Conservation (phyloP, 2,797 vertebrate genomes). For the Aphelocoma californica region DNA sequence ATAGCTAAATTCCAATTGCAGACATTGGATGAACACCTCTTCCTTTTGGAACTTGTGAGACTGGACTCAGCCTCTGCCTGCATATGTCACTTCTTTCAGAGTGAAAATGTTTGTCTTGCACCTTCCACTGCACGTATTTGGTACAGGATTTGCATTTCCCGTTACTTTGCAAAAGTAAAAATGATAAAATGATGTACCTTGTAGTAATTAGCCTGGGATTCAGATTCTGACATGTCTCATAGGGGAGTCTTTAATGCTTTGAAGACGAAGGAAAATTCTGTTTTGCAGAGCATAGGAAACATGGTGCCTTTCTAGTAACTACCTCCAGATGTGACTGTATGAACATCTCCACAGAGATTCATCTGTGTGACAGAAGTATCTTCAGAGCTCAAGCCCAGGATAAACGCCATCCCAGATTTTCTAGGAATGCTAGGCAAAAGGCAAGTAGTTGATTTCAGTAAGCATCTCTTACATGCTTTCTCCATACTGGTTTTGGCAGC, state of each 20-base stretch:
- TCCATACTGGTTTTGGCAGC: neutral
- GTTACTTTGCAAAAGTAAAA: neutral
- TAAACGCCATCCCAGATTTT: neutral
- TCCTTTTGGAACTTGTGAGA: neutral
- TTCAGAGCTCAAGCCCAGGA: neutral
- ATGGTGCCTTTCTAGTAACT: neutral
- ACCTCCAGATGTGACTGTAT: neutral
- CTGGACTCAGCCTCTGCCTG: neutral
- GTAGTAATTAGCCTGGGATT: neutral
- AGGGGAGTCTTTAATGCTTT: neutral
- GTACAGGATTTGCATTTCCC: neutral
- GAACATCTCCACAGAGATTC: neutral
- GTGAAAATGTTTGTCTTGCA: neutral
- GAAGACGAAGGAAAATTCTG: neutral
- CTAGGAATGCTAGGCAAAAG: neutral
- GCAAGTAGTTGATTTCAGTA: neutral
- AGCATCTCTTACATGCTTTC: neutral
- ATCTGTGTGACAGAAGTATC: neutral
- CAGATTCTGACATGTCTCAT: neutral
- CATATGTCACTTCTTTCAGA: neutral
- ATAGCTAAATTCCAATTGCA: neutral
- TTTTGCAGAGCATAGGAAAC: neutral
- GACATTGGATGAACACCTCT: neutral
- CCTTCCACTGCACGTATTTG: fast-evolving
- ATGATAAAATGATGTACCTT: neutral